Evolutionary conservation across 2,888 invertebrate genomes (phyloP).

Genomic region (Tromatobia lineatoria): DNA sequence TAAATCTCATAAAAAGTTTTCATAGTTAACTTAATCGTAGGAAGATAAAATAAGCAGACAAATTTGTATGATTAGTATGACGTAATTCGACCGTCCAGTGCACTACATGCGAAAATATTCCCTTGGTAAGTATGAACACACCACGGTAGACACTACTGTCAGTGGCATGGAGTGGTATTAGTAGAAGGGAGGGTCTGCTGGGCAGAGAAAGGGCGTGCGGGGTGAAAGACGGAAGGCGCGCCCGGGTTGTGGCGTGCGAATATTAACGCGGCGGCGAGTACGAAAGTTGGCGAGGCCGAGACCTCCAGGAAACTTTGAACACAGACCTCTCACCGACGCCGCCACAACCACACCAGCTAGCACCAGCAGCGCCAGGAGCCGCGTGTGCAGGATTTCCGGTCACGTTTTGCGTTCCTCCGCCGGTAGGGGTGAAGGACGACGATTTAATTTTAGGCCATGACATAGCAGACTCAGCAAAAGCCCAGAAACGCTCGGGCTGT

Average conservation of each 20-base stretch:
- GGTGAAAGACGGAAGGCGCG: slow-evolving; percentile 62
- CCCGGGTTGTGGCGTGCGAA: slow-evolving; percentile 66
- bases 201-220: slow-evolving; percentile 46
- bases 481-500: slow-evolving; percentile 28
- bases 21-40: too few species aligned
- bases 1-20: too few species aligned
- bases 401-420: slow-evolving; percentile 62
- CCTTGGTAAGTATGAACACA: slow-evolving; percentile 40
- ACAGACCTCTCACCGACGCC: slow-evolving; percentile 56
- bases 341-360: slow-evolving; percentile 36
- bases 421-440: slow-evolving; percentile 59
- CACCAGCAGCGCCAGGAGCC: slow-evolving; percentile 49
- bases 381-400: slow-evolving; percentile 68
- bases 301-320: slow-evolving; percentile 63
- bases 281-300: slow-evolving; percentile 67
- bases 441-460: slow-evolving; percentile 67
- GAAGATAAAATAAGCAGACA: too few species aligned
- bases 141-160: slow-evolving; percentile 18
- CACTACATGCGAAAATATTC: slow-evolving; percentile 6
- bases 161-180: slow-evolving; percentile 16
- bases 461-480: slow-evolving; percentile 47
- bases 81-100: slow-evolving; percentile 10
- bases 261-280: slow-evolving; percentile 69
- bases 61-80: not conserved
- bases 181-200: slow-evolving; percentile 33